Evolutionary conservation across 2,888 invertebrate genomes (phyloP).

Genomic region (Agrochola circellaris): DNA sequence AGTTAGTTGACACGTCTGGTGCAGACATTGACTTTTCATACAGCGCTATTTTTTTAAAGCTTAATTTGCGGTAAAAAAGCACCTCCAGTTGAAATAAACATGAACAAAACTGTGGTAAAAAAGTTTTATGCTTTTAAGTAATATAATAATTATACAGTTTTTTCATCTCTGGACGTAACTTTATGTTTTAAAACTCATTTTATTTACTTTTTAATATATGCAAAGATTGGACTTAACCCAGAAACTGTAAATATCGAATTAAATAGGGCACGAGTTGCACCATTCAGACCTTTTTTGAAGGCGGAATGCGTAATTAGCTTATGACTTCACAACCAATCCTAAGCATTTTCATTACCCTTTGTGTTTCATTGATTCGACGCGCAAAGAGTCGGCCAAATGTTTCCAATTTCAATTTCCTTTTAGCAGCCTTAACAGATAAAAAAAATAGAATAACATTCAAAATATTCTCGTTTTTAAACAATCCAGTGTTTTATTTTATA

Average conservation of each 20-base stretch:
- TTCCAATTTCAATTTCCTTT: conserved; percentile 61
- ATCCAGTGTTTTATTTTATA: background rate
- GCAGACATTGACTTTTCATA: background rate
- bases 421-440: conserved; percentile 24
- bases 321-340: conserved; percentile 54
- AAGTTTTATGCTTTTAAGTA: background rate
- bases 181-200: background rate
- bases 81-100: background rate
- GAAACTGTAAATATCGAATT: background rate
- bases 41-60: background rate
- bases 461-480: conserved; percentile 18
- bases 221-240: background rate
- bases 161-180: no score
- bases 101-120: background rate
- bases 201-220: background rate
- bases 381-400: conserved; percentile 60
- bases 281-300: background rate
- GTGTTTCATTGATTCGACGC: conserved; percentile 59
- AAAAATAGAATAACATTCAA: conserved; percentile 33
- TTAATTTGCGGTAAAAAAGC: background rate
- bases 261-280: background rate
- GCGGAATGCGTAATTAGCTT: conserved; percentile 13
- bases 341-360: conserved; percentile 64
- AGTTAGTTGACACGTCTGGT: conserved; percentile 16
- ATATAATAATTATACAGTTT: background rate